Conservation (phyloP, 2,888 invertebrate species). For the Mesorhabditis spiculigera region DNA sequence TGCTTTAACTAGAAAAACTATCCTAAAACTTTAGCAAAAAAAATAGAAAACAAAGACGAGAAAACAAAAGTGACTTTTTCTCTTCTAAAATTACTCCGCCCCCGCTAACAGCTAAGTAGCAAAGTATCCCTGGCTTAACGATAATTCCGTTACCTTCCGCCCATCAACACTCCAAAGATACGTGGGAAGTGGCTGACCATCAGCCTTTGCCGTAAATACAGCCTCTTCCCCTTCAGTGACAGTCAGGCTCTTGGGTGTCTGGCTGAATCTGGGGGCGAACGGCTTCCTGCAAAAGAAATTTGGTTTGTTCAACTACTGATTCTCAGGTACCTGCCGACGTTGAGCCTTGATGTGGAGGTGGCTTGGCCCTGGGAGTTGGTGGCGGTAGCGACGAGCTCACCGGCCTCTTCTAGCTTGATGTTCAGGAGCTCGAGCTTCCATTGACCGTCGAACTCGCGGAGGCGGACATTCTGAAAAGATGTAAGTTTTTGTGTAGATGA, state of each 20-base stretch:
- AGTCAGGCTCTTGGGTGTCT: conserved; percentile 31
- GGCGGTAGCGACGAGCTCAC: conserved; percentile 57
- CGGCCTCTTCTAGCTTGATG: conserved; percentile 44
- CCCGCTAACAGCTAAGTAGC: too few species aligned
- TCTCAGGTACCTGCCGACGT: conserved; percentile 21
- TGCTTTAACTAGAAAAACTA: too few species aligned
- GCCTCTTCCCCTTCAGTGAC: conserved; percentile 46
- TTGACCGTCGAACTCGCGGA: conserved; percentile 53
- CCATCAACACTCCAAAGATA: conserved; percentile 49
- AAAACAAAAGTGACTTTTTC: too few species aligned
- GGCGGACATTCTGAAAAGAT: conserved; percentile 33
- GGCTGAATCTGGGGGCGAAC: conserved; percentile 31
- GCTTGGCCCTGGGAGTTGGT: conserved; percentile 58
- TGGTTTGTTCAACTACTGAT: conserved; percentile 7
- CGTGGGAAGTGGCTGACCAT: conserved; percentile 44
- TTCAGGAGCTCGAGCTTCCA: conserved; percentile 48
- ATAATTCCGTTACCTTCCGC: conserved; percentile 26
- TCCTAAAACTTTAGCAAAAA: too few species aligned
- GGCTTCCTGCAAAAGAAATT: conserved; percentile 23
- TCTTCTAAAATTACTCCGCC: too few species aligned
- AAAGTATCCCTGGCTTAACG: neutral
- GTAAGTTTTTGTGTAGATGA: too few species aligned
- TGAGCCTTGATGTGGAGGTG: conserved; percentile 21
- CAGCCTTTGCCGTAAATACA: conserved; percentile 48
- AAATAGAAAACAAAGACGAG: too few species aligned